phyloP scores from a whole-genome alignment of 2,888 invertebrate species.

The Habroteleia sp. region DNA sequence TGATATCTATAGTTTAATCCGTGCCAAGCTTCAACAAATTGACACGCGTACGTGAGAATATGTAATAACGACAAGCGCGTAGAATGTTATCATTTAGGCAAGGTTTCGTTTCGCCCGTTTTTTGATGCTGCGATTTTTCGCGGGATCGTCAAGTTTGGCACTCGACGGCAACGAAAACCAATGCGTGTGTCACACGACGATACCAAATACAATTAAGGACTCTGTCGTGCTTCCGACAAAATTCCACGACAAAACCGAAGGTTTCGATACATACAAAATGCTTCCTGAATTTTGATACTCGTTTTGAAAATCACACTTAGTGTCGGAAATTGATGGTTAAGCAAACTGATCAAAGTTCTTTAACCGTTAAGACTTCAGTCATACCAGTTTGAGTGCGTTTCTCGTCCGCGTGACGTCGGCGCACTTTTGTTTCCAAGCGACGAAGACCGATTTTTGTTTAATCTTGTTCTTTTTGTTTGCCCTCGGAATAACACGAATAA shows the following conservation, averaged over 20 bases:
- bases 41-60: conserved; percentile 6
- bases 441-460: too few species aligned
- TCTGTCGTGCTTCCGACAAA: conserved; percentile 57
- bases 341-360: conserved; percentile 25
- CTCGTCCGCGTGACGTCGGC: conserved; percentile 7
- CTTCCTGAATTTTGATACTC: conserved; percentile 62
- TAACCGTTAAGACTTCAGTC: conserved; percentile 12
- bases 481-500: background rate
- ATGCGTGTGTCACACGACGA: conserved; percentile 25
- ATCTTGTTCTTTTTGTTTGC: too few species aligned
- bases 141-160: conserved; percentile 28
- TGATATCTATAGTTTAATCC: conserved; percentile 58
- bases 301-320: conserved; percentile 43
- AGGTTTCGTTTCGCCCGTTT: too few species aligned
- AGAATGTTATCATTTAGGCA: conserved; percentile 11
- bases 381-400: conserved; percentile 2
- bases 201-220: conserved; percentile 36
- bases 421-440: conserved; percentile 10
- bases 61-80: background rate
- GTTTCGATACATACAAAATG: conserved; percentile 56
- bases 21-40: conserved; percentile 70
- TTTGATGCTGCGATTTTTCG: too few species aligned
- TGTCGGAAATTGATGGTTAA: conserved; percentile 26
- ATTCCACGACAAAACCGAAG: conserved; percentile 17
- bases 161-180: conserved; percentile 32